Evolutionary conservation across 2,888 invertebrate genomes (phyloP).

Genomic region (Strigamia crassipes): DNA sequence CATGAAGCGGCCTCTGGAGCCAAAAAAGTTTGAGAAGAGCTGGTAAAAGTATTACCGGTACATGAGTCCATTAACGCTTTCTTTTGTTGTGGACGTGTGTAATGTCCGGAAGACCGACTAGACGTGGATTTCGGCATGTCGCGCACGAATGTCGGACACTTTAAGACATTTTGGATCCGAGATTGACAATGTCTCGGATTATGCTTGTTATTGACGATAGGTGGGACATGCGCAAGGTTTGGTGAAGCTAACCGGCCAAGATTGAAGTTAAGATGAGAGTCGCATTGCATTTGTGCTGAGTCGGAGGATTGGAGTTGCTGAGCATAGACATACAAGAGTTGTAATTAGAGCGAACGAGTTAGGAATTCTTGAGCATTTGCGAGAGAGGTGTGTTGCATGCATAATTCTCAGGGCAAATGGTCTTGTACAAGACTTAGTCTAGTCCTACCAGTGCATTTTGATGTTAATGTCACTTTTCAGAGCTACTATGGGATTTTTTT

Average conservation of each 20-base stretch:
- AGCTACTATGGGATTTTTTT: background rate
- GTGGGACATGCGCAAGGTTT: background rate
- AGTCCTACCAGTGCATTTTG: slow-evolving; percentile 1
- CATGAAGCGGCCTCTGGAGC: too few relatives aligned
- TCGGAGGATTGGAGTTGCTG: background rate
- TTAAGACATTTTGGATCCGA: too few relatives aligned
- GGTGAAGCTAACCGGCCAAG: background rate
- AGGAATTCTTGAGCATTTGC: slow-evolving; percentile 30
- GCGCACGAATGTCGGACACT: too few relatives aligned
- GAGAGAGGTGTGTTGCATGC: slow-evolving; percentile 38
- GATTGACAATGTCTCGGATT: too few relatives aligned
- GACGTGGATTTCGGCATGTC: too few relatives aligned
- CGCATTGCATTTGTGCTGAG: slow-evolving; percentile 6
- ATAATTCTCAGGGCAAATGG: slow-evolving; percentile 34
- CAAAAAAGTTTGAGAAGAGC: too few relatives aligned
- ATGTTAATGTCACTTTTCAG: slow-evolving; percentile 39
- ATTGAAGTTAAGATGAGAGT: background rate
- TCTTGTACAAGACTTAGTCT: slow-evolving; percentile 30
- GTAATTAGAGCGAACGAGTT: slow-evolving; percentile 40
- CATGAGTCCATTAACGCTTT: too few relatives aligned
- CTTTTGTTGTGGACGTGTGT: too few relatives aligned
- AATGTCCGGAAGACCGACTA: too few relatives aligned
- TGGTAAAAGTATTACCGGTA: too few relatives aligned
- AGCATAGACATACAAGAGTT: slow-evolving; percentile 5
- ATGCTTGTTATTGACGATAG: too few relatives aligned